Conservation (phyloP, 2,113 vertebrate genomes). For the rat (Rattus norvegicus) region GRCr8 NC_086023.1:115832501-115833000, state of each 20-base stretch:
- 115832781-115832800: background rate
- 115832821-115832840: background rate
- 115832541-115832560: background rate
- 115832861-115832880: background rate
- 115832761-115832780: background rate
- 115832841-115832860: background rate
- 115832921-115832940: background rate
- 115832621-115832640: constrained; percentile 13
- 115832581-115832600: constrained; percentile 1
- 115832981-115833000: constrained; percentile 33
- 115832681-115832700: background rate
- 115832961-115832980: constrained; percentile 12
- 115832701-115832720: background rate
- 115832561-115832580: background rate
- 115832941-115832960: constrained; percentile 9
- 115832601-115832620: background rate
- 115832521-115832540: background rate
- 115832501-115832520: background rate
- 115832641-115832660: constrained; percentile 40
- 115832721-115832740: constrained; percentile 22
- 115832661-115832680: constrained; percentile 34
- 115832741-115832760: constrained; percentile 12
- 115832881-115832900: background rate
- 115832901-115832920: constrained; percentile 18
- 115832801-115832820: background rate